Evolutionary conservation across 2,888 invertebrate species (phyloP), one percentile per base, ranked within the genome.

Genomic region (Lomographa bimaculata): DNA sequence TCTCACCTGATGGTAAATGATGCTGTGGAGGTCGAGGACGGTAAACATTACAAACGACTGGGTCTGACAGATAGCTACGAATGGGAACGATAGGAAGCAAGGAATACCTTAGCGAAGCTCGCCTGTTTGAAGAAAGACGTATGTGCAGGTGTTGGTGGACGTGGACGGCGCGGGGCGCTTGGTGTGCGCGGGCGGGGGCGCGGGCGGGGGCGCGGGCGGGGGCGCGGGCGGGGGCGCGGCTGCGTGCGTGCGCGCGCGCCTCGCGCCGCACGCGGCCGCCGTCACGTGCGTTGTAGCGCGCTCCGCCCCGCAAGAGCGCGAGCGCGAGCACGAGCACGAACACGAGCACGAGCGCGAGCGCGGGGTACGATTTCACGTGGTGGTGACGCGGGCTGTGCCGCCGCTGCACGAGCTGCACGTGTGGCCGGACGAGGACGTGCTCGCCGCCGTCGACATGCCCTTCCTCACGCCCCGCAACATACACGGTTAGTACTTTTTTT

Each of bases 401-500:
- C 83, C 89, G 1, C 94, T 94, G 17, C 93, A 94, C 42, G 94
- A 94, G 57, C 81, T 97, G 27, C 84, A 92, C 14, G 90, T 96
- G 56, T 98, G 98, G 97, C 96, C 96, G 74, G 93, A 94, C 3
- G 94, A 95, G 54, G 92, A 93, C 47, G 85, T 95, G 43, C 86
- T 95, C 6, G 92, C 94, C 0, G 89, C 93, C 81, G 95, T 68
- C 62, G 92, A 92, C 39, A 93, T 98, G 74, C 97, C 96, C 0
- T 94, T 95, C 71, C 71, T 81, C 14, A 65, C 93, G 7, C 95
- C 95, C 0, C 83, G 85, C 2, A 95, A 97, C 69, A 96, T 97
- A 48, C 91, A 92, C 91, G 96, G 96, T 96, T 77, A 71, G 68
- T n/a, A n/a, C n/a, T n/a, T n/a, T n/a, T n/a, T n/a, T n/a, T n/a